Conservation (phyloP, 2,113 vertebrate species). For the Sylvietta virens region DNA sequence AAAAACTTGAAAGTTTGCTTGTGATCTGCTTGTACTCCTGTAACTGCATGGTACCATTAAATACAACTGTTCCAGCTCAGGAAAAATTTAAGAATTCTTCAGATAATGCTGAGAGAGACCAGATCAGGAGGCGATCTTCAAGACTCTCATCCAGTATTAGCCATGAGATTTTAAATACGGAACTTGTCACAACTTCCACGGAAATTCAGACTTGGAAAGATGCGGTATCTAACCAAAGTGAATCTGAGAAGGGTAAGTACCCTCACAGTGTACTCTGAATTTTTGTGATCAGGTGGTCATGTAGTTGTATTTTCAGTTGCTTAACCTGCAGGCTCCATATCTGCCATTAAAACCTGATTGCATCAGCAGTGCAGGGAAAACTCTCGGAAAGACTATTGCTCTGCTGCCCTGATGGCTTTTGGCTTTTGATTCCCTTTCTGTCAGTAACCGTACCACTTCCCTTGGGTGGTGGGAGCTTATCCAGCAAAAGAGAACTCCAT, state of each 20-base stretch:
- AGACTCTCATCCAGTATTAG: constrained; percentile 65
- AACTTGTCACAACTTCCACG: constrained; percentile 32
- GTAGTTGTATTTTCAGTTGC: background rate
- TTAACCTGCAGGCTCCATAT: background rate
- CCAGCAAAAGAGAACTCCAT: background rate
- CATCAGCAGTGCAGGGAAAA: background rate
- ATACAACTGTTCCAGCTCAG: constrained; percentile 62
- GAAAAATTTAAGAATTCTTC: constrained; percentile 69
- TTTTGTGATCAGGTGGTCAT: background rate
- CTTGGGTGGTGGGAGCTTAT: background rate
- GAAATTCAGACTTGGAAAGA: constrained; percentile 59
- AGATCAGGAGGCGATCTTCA: constrained; percentile 70
- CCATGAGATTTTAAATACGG: constrained; percentile 62
- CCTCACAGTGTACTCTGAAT: background rate
- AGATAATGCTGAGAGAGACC: constrained; percentile 68
- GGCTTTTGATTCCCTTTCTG: background rate
- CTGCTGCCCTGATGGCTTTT: background rate
- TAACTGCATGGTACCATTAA: background rate
- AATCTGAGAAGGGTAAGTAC: constrained; percentile 66
- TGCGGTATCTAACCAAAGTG: constrained; percentile 34
- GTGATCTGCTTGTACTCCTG: background rate
- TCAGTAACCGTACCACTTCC: background rate
- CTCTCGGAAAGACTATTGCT: background rate
- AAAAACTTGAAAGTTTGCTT: background rate
- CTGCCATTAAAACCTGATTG: background rate